Evolutionary conservation across 2,797 vertebrate species (phyloP).

Genomic region (Sebastes alutus): DNA sequence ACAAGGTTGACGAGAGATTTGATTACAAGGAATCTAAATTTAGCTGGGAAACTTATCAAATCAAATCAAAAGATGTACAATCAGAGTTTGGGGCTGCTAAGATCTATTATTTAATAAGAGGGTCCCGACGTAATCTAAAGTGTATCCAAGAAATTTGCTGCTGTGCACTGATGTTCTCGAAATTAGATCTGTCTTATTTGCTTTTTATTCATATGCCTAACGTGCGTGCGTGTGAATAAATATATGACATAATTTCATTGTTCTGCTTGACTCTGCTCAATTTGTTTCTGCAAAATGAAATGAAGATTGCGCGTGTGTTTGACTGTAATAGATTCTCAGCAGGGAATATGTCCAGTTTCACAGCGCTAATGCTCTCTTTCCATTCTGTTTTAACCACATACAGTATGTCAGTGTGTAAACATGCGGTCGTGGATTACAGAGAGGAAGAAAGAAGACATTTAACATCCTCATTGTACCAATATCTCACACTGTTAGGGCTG

Average conservation of each 20-base stretch:
- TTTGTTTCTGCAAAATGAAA: conserved; percentile 71
- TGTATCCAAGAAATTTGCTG: conserved; percentile 66
- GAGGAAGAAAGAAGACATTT: background rate
- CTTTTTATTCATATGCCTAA: conserved; percentile 72
- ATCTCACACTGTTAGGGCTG: background rate
- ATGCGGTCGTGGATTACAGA: background rate
- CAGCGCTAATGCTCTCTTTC: conserved; percentile 25
- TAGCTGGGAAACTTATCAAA: conserved; percentile 78
- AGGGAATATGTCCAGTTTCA: conserved; percentile 33
- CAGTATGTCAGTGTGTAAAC: conserved; percentile 2
- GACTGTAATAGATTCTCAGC: conserved; percentile 57
- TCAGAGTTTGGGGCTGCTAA: conserved; percentile 66
- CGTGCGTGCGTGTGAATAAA: conserved; percentile 71
- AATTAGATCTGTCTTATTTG: conserved; percentile 76
- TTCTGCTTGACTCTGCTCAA: conserved; percentile 69
- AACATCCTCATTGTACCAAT: background rate
- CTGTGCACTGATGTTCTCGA: conserved; percentile 63
- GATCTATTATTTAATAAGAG: conserved; percentile 77
- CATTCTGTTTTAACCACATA: conserved; percentile 27
- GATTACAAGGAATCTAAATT: conserved; percentile 77
- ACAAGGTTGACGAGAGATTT: conserved; percentile 69
- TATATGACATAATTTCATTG: conserved; percentile 72
- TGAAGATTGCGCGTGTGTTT: conserved; percentile 36
- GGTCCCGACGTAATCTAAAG: conserved; percentile 62
- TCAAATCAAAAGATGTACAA: conserved; percentile 71